Evolutionary conservation across 2,888 invertebrate species (phyloP), one percentile per base, ranked within the genome.

Genomic region (Agrochola circellaris): DNA sequence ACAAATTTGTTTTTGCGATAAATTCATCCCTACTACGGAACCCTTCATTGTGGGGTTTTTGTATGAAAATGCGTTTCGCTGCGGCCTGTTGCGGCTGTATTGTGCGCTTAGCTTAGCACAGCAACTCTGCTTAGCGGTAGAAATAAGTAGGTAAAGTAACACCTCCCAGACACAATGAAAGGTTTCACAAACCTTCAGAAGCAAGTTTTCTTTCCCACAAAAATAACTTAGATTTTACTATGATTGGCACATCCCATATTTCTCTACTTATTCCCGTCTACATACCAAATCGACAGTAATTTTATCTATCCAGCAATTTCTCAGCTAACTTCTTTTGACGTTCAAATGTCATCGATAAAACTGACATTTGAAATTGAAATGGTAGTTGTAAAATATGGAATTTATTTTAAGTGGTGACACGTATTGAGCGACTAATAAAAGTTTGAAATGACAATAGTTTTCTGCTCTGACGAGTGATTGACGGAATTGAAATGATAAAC

Each of bases 331-430:
- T 86, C 51, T 69, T 71, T 45, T 61, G 62, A 77, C 51, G 69
- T 82, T 17, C 45, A 69, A 72, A 70, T 60, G 77, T 62, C 68
- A 62, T 56, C 83, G 68, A 76, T 72, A 72, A 64, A 83, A 72
- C n/a, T 72, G 77, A 69, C 68, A 69, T 86, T 82, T 86, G 68
- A 76, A 76, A 86, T 83, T 54, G 68, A 69, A 83, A 77, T 73
- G 42, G 38, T 9, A 30, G 61, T 56, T 62, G 13, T 78, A 60
- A 71, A 81, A 48, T 51, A 38, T 56, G 15, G 51, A 82, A 54
- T 86, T 56, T 62, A 73, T 86, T 72, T 61, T 58, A 34, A 51
- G 23, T 60, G 34, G 11, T 56, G 64, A 23, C 34, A 82, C 26
- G 75, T 66, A 30, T 20, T 75, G 67, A 65, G 17, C 7, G 30